These are phyloP conservation scores for Etheostoma perlongum DNA, from an alignment of 2,797 vertebrate species.

Conservation along the genomic window DNA sequence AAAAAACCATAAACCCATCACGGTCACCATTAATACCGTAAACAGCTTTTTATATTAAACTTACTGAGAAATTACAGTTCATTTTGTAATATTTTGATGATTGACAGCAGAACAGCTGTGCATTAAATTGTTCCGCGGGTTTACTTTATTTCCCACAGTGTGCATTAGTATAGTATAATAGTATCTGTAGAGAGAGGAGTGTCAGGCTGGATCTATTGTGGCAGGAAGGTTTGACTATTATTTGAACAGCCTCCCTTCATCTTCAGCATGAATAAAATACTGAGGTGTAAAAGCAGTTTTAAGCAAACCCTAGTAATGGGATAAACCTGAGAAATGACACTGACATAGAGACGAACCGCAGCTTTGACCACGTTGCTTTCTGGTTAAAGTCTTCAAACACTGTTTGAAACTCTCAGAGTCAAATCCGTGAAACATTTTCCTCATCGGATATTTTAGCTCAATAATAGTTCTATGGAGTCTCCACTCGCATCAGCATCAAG, in stretches of 20 bases:
- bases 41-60: not conserved
- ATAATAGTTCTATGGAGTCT: not conserved
- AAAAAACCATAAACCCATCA: not conserved
- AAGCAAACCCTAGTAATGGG: constrained; percentile 12
- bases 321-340: constrained; percentile 22
- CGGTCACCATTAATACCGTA: not conserved
- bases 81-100: not conserved
- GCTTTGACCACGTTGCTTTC: not conserved
- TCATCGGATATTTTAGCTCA: not conserved
- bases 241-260: constrained; percentile 15
- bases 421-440: not conserved
- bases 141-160: constrained; percentile 5
- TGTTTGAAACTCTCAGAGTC: not conserved
- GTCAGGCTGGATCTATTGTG: constrained; percentile 3
- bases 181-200: constrained; percentile 8
- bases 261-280: constrained; percentile 18
- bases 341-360: not conserved
- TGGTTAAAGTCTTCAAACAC: not conserved
- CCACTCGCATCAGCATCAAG: not conserved
- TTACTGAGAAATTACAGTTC: not conserved
- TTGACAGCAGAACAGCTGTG: not conserved
- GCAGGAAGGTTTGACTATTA: constrained; percentile 14
- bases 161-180: not conserved
- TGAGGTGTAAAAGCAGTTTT: constrained; percentile 22
- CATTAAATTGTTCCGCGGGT: not conserved